These are phyloP conservation scores for Zaprionus taronus DNA, from an alignment of 1,140 invertebrate species.

Conservation along the genomic window DNA sequence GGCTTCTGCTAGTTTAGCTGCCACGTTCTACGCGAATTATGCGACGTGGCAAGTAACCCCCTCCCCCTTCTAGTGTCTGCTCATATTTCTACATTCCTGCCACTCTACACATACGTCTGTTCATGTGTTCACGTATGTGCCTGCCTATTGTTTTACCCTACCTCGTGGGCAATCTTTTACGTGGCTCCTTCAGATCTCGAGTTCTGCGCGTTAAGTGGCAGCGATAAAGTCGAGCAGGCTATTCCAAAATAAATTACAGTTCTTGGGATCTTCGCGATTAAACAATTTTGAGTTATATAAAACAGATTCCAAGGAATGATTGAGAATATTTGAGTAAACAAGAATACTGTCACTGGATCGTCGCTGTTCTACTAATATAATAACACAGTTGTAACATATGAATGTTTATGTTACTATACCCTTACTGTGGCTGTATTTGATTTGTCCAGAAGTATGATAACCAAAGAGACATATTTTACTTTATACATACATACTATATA, in stretches of 20 bases:
- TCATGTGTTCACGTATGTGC: not conserved
- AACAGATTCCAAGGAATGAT: not conserved
- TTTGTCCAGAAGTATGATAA: no score
- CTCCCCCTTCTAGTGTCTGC: not conserved
- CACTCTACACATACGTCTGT: not conserved
- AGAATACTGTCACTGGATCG: no score
- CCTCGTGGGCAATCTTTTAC: conserved; percentile 46
- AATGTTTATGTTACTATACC: no score
- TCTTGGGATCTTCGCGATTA: not conserved
- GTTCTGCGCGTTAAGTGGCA: conserved; percentile 14
- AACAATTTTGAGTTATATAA: not conserved
- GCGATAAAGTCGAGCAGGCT: conserved; percentile 19
- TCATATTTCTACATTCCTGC: conserved; percentile 22
- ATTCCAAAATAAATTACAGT: not conserved
- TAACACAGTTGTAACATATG: no score
- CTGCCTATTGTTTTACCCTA: conserved; percentile 16
- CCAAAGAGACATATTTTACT: no score
- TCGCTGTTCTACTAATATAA: no score
- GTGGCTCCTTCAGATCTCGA: conserved; percentile 28
- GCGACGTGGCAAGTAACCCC: conserved; percentile 32
- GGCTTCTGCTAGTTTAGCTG: not conserved
- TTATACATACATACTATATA: no score
- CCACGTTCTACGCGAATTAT: conserved; percentile 17
- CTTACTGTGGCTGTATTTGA: no score
- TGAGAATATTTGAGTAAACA: no score